Evolutionary conservation across 2,888 invertebrate genomes (phyloP), one percentile per base, ranked within the genome.

Genomic region (Uloborus plumipes): DNA sequence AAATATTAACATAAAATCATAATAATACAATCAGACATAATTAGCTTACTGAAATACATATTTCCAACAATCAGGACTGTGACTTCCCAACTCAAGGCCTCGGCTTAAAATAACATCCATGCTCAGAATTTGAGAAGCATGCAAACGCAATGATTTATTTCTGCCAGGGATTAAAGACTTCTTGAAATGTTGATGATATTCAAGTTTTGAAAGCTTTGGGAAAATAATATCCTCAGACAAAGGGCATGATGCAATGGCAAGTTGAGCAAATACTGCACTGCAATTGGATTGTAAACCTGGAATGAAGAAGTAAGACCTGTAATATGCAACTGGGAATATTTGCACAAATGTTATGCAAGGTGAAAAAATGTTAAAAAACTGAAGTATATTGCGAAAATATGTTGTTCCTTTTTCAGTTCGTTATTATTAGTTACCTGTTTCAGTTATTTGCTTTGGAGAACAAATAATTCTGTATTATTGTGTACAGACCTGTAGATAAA

Each of bases 61-160:
- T 85, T 95, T 94, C 98, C 98, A 98, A 87, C 98, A 98, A 86
- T 96, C 95, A 20, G 95, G 92, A 39, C 97, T 95, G 88, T 97
- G 96, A 55, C 96, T 95, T 6, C 96, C 97, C 11, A 97, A 91
- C 88, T 97, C 97, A 70, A 98, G 90, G 1, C 97, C 97, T 83
- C 94, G 92, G 89, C 93, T 93, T 78, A 98, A 91, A 31, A 98
- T 92, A 20, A 98, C 95, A 88, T 98, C 97, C 90, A 98, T 92
- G 58, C 96, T 97, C 85, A 98, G 90, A 0, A 96, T 95, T 88
- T 98, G 97, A 0, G 96, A 95, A 3, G 95, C 94, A 62, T 95
- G 92, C 84, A 96, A 92, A 87, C 94, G 87, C 64, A 87, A 85
- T n/a, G 86, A 84, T 51, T 75, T 81, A 31, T 47, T 70, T 13